phyloP scores from a whole-genome alignment of 2,797 vertebrate genomes.

The Merluccius polli region DNA sequence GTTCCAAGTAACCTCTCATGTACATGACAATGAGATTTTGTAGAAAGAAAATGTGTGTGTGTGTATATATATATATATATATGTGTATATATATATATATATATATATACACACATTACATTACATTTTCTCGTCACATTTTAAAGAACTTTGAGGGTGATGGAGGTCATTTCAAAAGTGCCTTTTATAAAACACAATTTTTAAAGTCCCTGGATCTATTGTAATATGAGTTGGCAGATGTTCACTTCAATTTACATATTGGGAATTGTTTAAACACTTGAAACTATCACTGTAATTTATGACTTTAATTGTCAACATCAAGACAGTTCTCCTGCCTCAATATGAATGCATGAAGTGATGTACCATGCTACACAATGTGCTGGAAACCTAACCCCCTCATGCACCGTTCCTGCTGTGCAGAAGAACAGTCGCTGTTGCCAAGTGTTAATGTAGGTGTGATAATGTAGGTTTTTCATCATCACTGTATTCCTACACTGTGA shows the following conservation, averaged over 20 bases:
- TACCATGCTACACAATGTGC: background rate
- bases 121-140: background rate
- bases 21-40: background rate
- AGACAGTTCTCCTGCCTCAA: background rate
- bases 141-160: background rate
- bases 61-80: background rate
- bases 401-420: slow-evolving; percentile 62
- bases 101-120: background rate
- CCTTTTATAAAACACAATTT: background rate
- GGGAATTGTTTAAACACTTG: background rate
- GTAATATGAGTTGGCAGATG: background rate
- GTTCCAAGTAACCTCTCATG: background rate
- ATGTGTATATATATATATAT: background rate
- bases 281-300: background rate
- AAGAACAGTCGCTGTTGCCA: slow-evolving; percentile 17
- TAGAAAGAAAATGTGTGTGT: too few species aligned
- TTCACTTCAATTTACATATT: background rate
- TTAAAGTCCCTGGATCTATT: background rate
- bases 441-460: slow-evolving; percentile 9
- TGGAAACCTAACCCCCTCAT: background rate
- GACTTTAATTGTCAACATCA: background rate
- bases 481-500: slow-evolving; percentile 52
- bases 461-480: slow-evolving; percentile 33
- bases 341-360: background rate
- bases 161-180: background rate